Evolutionary conservation across 2,113 vertebrate genomes (phyloP).

Genomic region (Thryonomys swinderianus): DNA sequence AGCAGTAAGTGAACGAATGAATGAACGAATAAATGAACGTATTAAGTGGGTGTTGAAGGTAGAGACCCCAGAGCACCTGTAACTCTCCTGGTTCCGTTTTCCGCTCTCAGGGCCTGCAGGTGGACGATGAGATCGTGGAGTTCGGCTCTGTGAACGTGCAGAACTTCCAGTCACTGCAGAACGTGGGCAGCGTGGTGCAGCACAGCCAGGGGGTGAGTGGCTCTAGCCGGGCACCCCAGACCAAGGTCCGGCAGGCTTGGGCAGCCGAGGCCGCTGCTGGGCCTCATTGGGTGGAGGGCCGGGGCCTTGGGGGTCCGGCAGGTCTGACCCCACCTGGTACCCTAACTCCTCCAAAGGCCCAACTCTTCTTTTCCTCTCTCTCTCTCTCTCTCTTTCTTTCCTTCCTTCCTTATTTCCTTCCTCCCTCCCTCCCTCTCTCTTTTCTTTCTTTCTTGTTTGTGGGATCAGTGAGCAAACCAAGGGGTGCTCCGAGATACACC

Average conservation of each 20-base stretch:
- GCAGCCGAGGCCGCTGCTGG: neutral
- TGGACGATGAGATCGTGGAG: slow-evolving; percentile 93
- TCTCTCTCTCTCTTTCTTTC: too few relatives aligned
- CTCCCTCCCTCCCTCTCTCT: too few relatives aligned
- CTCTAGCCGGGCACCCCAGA: neutral
- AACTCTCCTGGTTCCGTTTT: neutral
- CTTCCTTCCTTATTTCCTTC: too few relatives aligned
- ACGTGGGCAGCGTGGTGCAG: slow-evolving; percentile 94
- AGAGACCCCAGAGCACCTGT: neutral
- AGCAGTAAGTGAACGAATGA: neutral
- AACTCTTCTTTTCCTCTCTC: too few relatives aligned
- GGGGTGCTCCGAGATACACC: neutral
- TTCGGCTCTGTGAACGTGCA: slow-evolving; percentile 94
- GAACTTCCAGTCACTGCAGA: slow-evolving; percentile 96
- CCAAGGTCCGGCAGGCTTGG: too few relatives aligned
- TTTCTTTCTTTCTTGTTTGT: neutral
- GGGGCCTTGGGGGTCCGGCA: neutral
- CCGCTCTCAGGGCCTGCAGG: slow-evolving; percentile 90
- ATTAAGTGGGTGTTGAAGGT: neutral
- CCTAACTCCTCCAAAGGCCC: neutral
- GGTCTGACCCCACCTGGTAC: neutral
- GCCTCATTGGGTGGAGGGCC: neutral
- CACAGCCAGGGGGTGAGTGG: slow-evolving; percentile 95
- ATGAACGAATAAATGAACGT: neutral
- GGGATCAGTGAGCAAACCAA: neutral